Conservation (phyloP, 2,888 invertebrate genomes). For the Caenorhabditis imperialis region DNA sequence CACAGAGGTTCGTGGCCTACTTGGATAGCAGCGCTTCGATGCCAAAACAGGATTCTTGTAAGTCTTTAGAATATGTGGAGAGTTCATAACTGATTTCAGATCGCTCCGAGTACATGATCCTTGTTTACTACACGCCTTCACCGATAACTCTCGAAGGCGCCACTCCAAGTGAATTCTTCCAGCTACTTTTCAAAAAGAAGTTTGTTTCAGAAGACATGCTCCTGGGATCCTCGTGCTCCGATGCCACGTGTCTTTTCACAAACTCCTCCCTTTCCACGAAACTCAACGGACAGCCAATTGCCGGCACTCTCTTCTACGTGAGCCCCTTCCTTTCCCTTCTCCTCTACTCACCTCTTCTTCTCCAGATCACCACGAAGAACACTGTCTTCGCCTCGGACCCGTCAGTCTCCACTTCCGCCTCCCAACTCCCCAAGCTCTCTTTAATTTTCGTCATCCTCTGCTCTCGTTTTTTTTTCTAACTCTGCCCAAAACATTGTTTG, state of each 20-base stretch:
- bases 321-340: neutral
- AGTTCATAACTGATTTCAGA: slow-evolving; percentile 40
- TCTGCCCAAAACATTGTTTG: too few species aligned
- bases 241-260: slow-evolving; percentile 54
- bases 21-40: slow-evolving; percentile 55
- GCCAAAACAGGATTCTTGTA: slow-evolving; percentile 52
- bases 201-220: slow-evolving; percentile 43
- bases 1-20: slow-evolving; percentile 36
- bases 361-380: slow-evolving; percentile 50
- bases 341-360: neutral
- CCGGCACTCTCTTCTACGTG: slow-evolving; percentile 61
- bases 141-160: slow-evolving; percentile 26
- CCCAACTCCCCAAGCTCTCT: neutral
- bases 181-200: neutral
- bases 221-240: slow-evolving; percentile 43
- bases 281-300: slow-evolving; percentile 52
- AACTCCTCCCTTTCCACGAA: slow-evolving; percentile 47
- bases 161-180: slow-evolving; percentile 32
- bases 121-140: slow-evolving; percentile 54
- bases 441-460: neutral
- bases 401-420: neutral
- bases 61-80: neutral
- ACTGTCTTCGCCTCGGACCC: slow-evolving; percentile 39
- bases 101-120: slow-evolving; percentile 55
- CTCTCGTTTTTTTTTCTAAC: slow-evolving; percentile 9